Conservation (phyloP, 2,113 vertebrate species). For the chimpanzee (Pan troglodytes) region NHGRI_mPanTro3-v2.1_pri NC_072398.2:91095501-91096000, state of each 20-base stretch:
- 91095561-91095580: background rate
- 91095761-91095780: background rate
- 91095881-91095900: background rate
- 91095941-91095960: background rate
- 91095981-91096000: background rate
- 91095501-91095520: constrained; percentile 20
- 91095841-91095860: background rate
- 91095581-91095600: background rate
- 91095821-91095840: background rate
- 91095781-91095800: background rate
- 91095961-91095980: background rate
- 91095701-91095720: constrained; percentile 55
- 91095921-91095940: background rate
- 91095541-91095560: constrained; percentile 64
- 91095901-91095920: background rate
- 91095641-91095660: too few species aligned
- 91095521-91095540: constrained; percentile 46
- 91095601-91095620: background rate
- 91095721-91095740: constrained; percentile 47
- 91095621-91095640: background rate
- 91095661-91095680: background rate
- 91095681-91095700: background rate
- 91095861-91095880: background rate
- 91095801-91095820: background rate
- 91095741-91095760: background rate